A percentile compares a stretch with the other conserved stretches of the same genome.
Conservation (phyloP, 2,888 invertebrate species). For the Leucophenga maculata region DNA sequence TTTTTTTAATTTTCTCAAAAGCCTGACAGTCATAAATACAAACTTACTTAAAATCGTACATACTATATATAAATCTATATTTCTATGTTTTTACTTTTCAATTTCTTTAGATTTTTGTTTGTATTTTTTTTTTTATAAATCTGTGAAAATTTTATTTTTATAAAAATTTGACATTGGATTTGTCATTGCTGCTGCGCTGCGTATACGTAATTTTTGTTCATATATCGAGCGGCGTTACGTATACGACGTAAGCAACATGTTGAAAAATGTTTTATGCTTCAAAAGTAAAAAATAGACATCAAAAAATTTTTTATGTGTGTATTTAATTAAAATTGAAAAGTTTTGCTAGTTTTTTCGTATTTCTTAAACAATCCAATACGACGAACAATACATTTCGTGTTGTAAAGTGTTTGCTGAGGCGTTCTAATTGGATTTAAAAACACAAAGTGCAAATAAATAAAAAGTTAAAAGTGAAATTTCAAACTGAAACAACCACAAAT, state of each 20-base stretch:
- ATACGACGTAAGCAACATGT: not conserved
- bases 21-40: not conserved
- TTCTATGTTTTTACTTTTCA: slow-evolving; percentile 20
- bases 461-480: slow-evolving; percentile 12
- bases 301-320: too few species aligned
- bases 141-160: slow-evolving; percentile 58
- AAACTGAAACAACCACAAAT: not conserved
- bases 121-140: slow-evolving; percentile 19
- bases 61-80: not conserved
- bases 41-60: too few species aligned
- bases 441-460: not conserved
- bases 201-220: slow-evolving; percentile 56
- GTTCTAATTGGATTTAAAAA: slow-evolving; percentile 16
- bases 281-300: not conserved
- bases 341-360: slow-evolving; percentile 5
- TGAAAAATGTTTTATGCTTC: not conserved
- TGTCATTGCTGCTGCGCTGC: slow-evolving; percentile 66
- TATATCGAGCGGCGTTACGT: not conserved
- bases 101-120: not conserved
- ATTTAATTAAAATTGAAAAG: not conserved
- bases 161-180: slow-evolving; percentile 68
- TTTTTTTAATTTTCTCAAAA: not conserved
- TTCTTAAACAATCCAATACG: too few species aligned
- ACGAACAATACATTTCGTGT: too few species aligned
- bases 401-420: not conserved